phyloP scores from a whole-genome alignment of 2,113 vertebrate species.

The Otus sunia region DNA sequence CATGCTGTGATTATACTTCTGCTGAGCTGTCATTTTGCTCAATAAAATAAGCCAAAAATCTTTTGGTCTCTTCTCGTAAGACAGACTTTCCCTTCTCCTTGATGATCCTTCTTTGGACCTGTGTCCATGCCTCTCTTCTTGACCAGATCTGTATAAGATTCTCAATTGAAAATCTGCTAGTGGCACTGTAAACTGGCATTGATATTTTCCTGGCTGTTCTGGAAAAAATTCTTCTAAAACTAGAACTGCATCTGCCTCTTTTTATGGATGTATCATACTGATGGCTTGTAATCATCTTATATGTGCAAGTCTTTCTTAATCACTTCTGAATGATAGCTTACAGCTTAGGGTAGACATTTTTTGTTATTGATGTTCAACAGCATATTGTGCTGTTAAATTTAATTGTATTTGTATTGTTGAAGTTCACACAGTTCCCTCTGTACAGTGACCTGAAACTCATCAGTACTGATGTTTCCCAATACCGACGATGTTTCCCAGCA shows the following conservation, averaged over 20 bases:
- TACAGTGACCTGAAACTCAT: not conserved
- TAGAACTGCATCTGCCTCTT: not conserved
- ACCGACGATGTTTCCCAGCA: not conserved
- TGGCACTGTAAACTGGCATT: not conserved
- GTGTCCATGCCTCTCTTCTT: not conserved
- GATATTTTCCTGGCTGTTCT: not conserved
- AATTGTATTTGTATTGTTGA: not conserved
- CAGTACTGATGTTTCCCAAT: not conserved
- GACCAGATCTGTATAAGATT: not conserved
- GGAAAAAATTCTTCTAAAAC: not conserved
- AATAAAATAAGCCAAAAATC: constrained; percentile 39
- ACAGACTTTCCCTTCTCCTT: not conserved
- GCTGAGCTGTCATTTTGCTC: constrained; percentile 24
- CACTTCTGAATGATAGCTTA: not conserved
- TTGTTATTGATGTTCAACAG: not conserved
- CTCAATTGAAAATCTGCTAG: not conserved
- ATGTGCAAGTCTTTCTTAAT: not conserved
- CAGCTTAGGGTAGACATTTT: not conserved
- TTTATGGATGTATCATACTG: not conserved
- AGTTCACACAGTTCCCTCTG: not conserved
- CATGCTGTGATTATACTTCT: constrained; percentile 40
- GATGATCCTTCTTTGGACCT: not conserved
- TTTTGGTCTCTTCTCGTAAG: not conserved
- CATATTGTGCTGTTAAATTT: not conserved
- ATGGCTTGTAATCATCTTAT: not conserved